Conservation (phyloP, 1,140 invertebrate genomes). For the Lithobius niger region DNA sequence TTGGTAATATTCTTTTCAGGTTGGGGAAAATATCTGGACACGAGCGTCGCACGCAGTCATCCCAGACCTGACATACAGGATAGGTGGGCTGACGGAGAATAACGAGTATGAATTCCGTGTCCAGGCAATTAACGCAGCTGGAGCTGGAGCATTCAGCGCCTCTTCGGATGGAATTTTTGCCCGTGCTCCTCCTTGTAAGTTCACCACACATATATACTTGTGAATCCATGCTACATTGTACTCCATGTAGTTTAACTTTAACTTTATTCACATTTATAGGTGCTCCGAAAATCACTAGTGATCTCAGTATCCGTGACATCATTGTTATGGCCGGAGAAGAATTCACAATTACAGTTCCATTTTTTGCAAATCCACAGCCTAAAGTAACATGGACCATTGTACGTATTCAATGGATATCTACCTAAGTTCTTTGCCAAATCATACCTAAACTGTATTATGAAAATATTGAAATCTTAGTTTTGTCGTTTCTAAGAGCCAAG, state of each 20-base stretch:
- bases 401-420: too few relatives aligned
- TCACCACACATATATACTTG: too few relatives aligned
- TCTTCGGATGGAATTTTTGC: slow-evolving; percentile 82
- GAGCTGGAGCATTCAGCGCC: slow-evolving; percentile 79
- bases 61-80: slow-evolving; percentile 56
- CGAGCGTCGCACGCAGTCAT: slow-evolving; percentile 71
- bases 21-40: slow-evolving; percentile 80
- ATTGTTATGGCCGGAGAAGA: slow-evolving; percentile 89
- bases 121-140: slow-evolving; percentile 87
- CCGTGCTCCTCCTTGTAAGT: slow-evolving; percentile 60
- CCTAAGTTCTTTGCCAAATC: too few relatives aligned
- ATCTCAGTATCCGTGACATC: slow-evolving; percentile 84
- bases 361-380: slow-evolving; percentile 74
- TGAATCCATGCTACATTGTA: too few relatives aligned
- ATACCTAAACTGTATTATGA: too few relatives aligned
- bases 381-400: slow-evolving; percentile 67
- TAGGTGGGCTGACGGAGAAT: slow-evolving; percentile 80
- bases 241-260: neutral
- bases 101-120: slow-evolving; percentile 96
- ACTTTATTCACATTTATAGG: slow-evolving; percentile 25
- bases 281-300: slow-evolving; percentile 82
- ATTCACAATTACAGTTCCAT: slow-evolving; percentile 90
- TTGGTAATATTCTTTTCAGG: too few relatives aligned
- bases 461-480: too few relatives aligned
- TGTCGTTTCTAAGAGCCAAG: too few relatives aligned